Percentiles rank a stretch among this genome's conserved stretches.
phyloP scores from a whole-genome alignment of 2,113 vertebrate species.

The Corythoichthys intestinalis region DNA sequence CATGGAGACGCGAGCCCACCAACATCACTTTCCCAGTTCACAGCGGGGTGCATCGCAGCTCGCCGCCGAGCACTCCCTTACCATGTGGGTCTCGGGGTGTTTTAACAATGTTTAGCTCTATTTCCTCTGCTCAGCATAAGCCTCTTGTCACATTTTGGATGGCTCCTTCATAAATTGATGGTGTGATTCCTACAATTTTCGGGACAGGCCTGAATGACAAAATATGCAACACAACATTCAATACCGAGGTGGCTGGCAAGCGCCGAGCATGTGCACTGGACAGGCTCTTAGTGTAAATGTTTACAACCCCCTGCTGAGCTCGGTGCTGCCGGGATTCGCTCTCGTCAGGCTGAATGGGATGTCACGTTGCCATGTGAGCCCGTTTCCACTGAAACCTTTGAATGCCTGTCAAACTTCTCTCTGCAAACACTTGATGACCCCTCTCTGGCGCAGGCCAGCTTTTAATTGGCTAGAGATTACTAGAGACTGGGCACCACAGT shows the following conservation, averaged over 20 bases:
- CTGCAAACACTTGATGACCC: conserved; percentile 13
- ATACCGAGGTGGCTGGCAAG: conserved; percentile 79
- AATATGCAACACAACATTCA: conserved; percentile 78
- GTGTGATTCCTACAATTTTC: conserved; percentile 79
- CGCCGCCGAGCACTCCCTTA: conserved; percentile 71
- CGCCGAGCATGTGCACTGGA: conserved; percentile 78
- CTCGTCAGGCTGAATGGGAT: conserved; percentile 71
- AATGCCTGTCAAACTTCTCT: conserved; percentile 39
- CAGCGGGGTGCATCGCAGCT: conserved; percentile 80
- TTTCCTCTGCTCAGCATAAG: conserved; percentile 80
- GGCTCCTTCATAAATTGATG: conserved; percentile 76
- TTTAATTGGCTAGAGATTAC: conserved; percentile 3
- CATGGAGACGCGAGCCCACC: conserved; percentile 74
- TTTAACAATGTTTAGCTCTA: conserved; percentile 83
- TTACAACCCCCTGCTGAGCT: conserved; percentile 80
- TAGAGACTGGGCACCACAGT: not conserved
- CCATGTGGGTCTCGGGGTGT: conserved; percentile 83
- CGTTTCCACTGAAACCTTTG: conserved; percentile 2
- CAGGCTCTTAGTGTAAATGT: conserved; percentile 82
- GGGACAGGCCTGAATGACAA: conserved; percentile 80
- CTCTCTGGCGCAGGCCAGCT: conserved; percentile 7
- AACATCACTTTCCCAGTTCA: conserved; percentile 82
- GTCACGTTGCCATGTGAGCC: conserved; percentile 5
- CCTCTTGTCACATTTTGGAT: conserved; percentile 82
- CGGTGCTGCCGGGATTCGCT: conserved; percentile 74